A percentile compares a stretch with the other conserved stretches of the same genome.
phyloP scores from a whole-genome alignment of 2,888 invertebrate genomes.

The Hedychridium roseum region DNA sequence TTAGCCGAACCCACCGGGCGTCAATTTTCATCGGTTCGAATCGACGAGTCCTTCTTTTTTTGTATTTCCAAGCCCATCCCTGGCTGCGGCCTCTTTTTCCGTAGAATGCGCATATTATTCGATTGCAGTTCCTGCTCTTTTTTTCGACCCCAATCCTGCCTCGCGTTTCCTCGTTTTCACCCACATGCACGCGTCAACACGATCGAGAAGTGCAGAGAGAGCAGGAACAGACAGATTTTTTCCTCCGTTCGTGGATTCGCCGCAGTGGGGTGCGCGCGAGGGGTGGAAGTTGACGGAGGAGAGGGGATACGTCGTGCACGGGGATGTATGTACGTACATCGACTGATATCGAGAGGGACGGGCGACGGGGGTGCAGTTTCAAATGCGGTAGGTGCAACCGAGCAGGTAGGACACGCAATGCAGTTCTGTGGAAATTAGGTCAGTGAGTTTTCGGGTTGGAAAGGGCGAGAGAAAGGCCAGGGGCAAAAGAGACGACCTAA shows the following conservation, averaged over 20 bases:
- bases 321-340: not conserved
- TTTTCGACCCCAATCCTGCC: no score
- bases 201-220: no score
- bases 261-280: no score
- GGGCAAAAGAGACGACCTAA: constrained; percentile 1
- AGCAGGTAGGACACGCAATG: constrained; percentile 50
- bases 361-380: constrained; percentile 29
- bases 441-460: constrained; percentile 48
- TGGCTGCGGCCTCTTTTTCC: no score
- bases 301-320: not conserved
- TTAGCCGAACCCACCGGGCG: constrained; percentile 19
- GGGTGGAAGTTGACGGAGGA: no score
- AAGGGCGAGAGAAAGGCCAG: no score
- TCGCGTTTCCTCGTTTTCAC: no score
- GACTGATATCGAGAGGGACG: constrained; percentile 9
- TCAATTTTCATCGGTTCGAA: constrained; percentile 16
- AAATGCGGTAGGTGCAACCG: constrained; percentile 43
- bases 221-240: no score
- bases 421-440: constrained; percentile 49
- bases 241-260: no score
- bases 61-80: constrained; percentile 4
- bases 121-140: no score
- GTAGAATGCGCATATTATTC: no score
- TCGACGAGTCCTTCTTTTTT: constrained; percentile 11
- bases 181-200: no score